Evolutionary conservation across 2,797 vertebrate species (phyloP), one percentile per base, ranked within the genome.

Genomic region (Propithecus deckenii): DNA sequence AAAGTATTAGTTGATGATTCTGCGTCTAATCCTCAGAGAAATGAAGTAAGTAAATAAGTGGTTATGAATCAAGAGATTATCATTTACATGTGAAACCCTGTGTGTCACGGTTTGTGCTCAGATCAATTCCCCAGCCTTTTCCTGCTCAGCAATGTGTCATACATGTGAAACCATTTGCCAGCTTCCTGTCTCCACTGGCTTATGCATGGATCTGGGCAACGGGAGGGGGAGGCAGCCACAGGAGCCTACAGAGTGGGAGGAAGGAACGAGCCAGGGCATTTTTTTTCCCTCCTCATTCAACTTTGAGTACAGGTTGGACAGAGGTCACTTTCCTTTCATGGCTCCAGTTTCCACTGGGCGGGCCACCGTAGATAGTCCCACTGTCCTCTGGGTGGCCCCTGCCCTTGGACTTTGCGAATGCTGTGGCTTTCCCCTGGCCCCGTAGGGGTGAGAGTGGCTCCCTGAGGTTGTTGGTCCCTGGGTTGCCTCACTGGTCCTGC

Each of bases 21-120:
- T 85, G 52, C 20, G 25, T 57, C 15, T 85, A 86, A 71, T 89
- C 30, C 28, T 86, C 48, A 72, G 43, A 92, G 57, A 74, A 87
- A 72, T 28, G 6, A 89, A 57, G 28, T 79, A 94, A 80, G 28
- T 9, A 61, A 55, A 38, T 15, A 78, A 86, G 11, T 52, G 61
- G 5, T 79, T 50, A 71, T 67, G 67, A 67, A 80, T 61, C 74
- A 74, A 41, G 67, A 89, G 50, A 85, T n/a, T 50, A 52, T 55
- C 52, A 55, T 11, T 46, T 69, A 10, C 9, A 25, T 28, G 23
- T 89, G 59, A 74, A 85, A 71, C 1, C 12, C 18, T 69, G 23
- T 11, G 35, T 89, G 63, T 48, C 46, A 48, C 3, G 38, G 38
- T 86, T 46, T 63, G 46, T 41, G 30, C 38, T 89, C 25, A 11